Conservation (phyloP, 2,888 invertebrate species). For the Callyntrura sp. region DNA sequence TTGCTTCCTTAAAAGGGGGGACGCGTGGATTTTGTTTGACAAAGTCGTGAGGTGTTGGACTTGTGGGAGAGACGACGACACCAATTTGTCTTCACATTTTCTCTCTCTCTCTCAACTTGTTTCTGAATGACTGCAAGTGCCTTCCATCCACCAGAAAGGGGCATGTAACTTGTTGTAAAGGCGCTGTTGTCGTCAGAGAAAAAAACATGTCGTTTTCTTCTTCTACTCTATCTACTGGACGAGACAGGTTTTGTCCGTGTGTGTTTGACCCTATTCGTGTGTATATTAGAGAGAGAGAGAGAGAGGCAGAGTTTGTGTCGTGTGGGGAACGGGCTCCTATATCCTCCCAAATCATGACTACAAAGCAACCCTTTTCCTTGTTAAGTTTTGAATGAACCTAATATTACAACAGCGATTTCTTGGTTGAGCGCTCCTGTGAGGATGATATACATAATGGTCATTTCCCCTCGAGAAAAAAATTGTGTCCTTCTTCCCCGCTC, state of each 20-base stretch:
- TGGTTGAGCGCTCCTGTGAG: not conserved
- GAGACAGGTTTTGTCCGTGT: constrained; percentile 55
- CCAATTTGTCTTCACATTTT: constrained; percentile 73
- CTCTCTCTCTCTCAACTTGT: constrained; percentile 32
- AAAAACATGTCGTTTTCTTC: not conserved
- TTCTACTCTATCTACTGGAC: constrained; percentile 29
- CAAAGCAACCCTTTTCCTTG: constrained; percentile 34
- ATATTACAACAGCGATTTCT: constrained; percentile 45
- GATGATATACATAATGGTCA: constrained; percentile 39
- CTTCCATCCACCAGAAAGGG: not conserved
- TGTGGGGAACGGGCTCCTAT: no score
- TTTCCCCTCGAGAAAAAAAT: not conserved
- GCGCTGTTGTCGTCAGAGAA: constrained; percentile 21
- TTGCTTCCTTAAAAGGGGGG: constrained; percentile 22
- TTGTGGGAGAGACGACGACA: constrained; percentile 42
- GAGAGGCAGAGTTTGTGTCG: not conserved
- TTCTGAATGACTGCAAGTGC: constrained; percentile 21
- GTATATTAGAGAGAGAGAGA: no score
- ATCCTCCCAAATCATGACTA: not conserved
- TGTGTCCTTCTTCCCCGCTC: not conserved
- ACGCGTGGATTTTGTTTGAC: constrained; percentile 18
- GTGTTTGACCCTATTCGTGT: constrained; percentile 7
- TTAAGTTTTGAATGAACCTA: constrained; percentile 41
- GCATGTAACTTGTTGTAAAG: constrained; percentile 25
- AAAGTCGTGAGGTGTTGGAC: not conserved